Base-by-base conservation (phyloP, 2,888 invertebrate species). In the Luffia ferchaultella region DNA sequence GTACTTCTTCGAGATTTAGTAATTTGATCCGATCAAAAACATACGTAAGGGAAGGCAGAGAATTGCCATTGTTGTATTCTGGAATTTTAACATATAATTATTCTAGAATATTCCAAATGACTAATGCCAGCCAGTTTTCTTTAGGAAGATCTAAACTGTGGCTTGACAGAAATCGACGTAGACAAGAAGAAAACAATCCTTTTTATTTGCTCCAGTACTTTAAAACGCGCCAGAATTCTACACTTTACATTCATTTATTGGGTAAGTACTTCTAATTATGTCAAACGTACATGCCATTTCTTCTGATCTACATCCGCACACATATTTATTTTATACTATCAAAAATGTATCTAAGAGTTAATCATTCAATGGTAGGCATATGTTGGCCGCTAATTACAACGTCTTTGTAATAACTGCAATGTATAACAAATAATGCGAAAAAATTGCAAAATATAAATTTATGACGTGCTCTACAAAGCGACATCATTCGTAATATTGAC, bases 201-300 rank as follows among this genome's bases (percentile, higher is more conserved):
- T 58, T 74, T n/a, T 63, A 70, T 54, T 42, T 78, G 1, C 55
- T 78, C 20, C 82, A 83, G 54, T 79, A 78, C 57, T 77, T 80
- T 49, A 83, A 82, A 70, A 74, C 76, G 1, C 66, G 77, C 3
- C 57, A 59, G 0, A 82, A 82, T 60, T 76, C 80, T 18, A 80
- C 79, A 1, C 57, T 80, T 2, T 82, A 76, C 54, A 73, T 67
- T 2, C 56, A 62, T 55, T 70, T 65, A 60, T 64, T 82, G 54
- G 83, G 83, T 82, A 59, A 64, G 66, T 52, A 16, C 15, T 15
- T 12, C 5, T 18, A 48, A 2, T 17, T 5, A 30, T 30, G n/a
- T n/a, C n/a, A n/a, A n/a, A n/a, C n/a, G n/a, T n/a, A n/a, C n/a
- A n/a, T n/a, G n/a, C n/a, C n/a, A n/a, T n/a, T n/a, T n/a, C n/a